Evolutionary conservation across 2,797 vertebrate species (phyloP).

Genomic region (Percopsis omiscomaycus): DNA sequence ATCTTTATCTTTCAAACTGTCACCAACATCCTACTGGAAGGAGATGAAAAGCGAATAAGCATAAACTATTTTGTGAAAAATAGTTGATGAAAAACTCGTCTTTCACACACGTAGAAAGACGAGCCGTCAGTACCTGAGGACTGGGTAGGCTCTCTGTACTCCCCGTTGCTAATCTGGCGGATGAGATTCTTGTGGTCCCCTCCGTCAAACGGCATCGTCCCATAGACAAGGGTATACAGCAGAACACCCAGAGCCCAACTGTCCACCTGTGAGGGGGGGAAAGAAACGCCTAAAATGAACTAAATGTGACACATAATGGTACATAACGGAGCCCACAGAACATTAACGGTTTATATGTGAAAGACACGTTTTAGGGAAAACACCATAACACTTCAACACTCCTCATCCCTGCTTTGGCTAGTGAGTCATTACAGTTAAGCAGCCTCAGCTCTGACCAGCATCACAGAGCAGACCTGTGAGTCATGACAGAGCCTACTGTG

Average conservation of each 20-base stretch:
- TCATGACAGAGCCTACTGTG: constrained; percentile 19
- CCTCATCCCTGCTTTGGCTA: constrained; percentile 32
- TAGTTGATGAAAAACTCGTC: no score
- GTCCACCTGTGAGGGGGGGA: constrained; percentile 83
- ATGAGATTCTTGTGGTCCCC: constrained; percentile 99
- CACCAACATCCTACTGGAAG: no score
- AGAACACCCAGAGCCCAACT: constrained; percentile 99
- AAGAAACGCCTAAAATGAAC: neutral
- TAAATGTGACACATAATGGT: neutral
- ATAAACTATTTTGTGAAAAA: no score
- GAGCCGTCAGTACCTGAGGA: constrained; percentile 86
- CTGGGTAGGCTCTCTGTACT: constrained; percentile 97
- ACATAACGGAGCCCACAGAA: neutral
- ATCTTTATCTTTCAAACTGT: no score
- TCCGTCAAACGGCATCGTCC: constrained; percentile 98
- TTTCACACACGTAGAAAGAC: neutral
- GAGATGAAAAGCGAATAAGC: no score
- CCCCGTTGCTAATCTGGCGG: constrained; percentile 97
- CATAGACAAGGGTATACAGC: constrained; percentile 97
- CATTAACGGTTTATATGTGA: no score
- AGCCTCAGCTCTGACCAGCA: constrained; percentile 29
- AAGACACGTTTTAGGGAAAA: constrained; percentile 20
- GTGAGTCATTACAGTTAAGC: constrained; percentile 44
- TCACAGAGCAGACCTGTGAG: constrained; percentile 20
- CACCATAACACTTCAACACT: constrained; percentile 1